Evolutionary conservation across 2,888 invertebrate genomes (phyloP).

Genomic region (Tridacna gigas): DNA sequence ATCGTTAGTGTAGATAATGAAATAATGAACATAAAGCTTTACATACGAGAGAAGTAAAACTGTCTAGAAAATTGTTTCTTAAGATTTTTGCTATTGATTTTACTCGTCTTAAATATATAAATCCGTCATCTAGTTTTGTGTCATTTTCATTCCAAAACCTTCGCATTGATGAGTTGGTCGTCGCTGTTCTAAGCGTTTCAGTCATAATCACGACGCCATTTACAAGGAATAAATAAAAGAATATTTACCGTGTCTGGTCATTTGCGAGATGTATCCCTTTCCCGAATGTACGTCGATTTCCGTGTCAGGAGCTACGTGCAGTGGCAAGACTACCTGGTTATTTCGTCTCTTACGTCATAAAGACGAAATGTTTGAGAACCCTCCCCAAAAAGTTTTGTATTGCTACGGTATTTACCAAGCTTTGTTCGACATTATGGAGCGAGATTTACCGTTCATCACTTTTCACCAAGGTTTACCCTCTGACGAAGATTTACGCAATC

Average conservation of each 20-base stretch:
- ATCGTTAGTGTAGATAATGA: no score
- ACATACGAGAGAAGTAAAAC: no score
- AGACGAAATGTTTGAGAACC: constrained; percentile 44
- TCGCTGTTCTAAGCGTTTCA: no score
- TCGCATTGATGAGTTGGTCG: no score
- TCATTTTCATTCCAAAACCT: no score
- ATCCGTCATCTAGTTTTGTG: no score
- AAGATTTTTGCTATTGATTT: no score
- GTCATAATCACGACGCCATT: neutral
- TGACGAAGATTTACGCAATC: constrained; percentile 25
- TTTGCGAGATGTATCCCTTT: constrained; percentile 30
- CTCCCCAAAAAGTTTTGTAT: constrained; percentile 55
- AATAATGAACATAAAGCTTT: no score
- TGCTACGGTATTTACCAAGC: constrained; percentile 61
- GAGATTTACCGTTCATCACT: constrained; percentile 39
- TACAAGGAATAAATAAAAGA: neutral
- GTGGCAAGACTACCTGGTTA: constrained; percentile 38
- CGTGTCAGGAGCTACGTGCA: constrained; percentile 50
- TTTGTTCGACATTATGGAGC: constrained; percentile 48
- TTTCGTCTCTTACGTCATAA: constrained; percentile 32
- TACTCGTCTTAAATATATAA: no score
- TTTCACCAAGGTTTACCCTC: constrained; percentile 54
- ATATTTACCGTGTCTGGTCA: neutral
- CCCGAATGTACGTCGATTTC: constrained; percentile 49
- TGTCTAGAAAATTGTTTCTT: no score